Conservation (phyloP, 2,113 vertebrate species). For the Nanorana parkeri region DNA sequence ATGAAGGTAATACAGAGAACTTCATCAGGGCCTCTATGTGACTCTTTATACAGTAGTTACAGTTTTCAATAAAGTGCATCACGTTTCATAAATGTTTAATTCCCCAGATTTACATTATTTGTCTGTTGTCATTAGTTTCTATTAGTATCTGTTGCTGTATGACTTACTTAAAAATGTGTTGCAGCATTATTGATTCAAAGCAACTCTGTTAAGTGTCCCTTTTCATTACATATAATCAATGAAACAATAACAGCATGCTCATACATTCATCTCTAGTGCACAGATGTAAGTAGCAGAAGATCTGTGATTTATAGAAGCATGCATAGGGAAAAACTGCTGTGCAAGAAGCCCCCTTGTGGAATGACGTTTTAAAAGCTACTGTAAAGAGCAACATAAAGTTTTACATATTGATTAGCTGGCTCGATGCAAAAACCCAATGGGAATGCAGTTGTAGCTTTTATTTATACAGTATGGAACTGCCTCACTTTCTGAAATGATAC, state of each 20-base stretch:
- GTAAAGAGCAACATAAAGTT: slow-evolving; percentile 60
- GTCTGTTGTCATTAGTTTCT: no score
- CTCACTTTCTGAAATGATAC: background rate
- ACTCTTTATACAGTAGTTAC: no score
- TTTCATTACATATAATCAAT: background rate
- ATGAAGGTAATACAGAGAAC: no score
- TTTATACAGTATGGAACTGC: background rate
- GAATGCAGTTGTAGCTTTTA: background rate
- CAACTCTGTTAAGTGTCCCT: background rate
- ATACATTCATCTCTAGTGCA: background rate
- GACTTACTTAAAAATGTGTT: no score
- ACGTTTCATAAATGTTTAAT: no score
- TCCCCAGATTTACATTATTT: no score
- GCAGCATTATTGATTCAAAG: no score
- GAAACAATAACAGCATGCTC: no score
- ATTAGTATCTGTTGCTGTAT: no score
- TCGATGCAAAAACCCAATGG: background rate
- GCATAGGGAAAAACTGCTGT: slow-evolving; percentile 48
- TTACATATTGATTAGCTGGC: slow-evolving; percentile 19
- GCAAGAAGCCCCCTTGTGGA: slow-evolving; percentile 79
- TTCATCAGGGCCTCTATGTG: no score
- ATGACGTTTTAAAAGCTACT: slow-evolving; percentile 63
- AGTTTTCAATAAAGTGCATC: no score
- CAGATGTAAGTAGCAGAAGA: background rate
- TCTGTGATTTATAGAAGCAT: background rate